A percentile compares a stretch with the other conserved stretches of the same genome.
phyloP scores from a whole-genome alignment of 2,797 vertebrate species.

The Telmatherina bonti region DNA sequence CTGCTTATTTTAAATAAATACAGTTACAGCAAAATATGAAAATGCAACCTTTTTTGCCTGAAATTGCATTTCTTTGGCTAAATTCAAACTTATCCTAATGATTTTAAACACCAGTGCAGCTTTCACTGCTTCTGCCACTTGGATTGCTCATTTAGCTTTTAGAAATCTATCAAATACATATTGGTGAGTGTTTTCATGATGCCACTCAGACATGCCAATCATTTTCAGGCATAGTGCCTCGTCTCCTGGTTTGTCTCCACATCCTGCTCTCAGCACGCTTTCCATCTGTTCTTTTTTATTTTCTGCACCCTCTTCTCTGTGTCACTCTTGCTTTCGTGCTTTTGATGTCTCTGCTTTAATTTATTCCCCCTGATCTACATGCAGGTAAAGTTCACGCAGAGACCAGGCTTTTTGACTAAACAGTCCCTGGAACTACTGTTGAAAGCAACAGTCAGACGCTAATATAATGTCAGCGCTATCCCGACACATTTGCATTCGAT shows the following conservation, averaged over 20 bases:
- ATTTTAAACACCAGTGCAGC: neutral
- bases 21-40: neutral
- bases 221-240: slow-evolving; percentile 20
- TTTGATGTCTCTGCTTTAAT: slow-evolving; percentile 38
- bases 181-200: slow-evolving; percentile 27
- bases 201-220: slow-evolving; percentile 42
- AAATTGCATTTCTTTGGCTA: neutral
- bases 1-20: neutral
- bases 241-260: slow-evolving; percentile 27
- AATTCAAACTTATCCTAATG: neutral
- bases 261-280: slow-evolving; percentile 21
- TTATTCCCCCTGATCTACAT: slow-evolving; percentile 33
- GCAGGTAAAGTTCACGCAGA: slow-evolving; percentile 23
- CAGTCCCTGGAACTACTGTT: neutral
- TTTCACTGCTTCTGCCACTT: neutral
- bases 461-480: neutral
- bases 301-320: slow-evolving; percentile 3
- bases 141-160: slow-evolving; percentile 4
- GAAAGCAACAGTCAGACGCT: slow-evolving; percentile 1
- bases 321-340: slow-evolving; percentile 11
- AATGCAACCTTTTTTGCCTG: neutral
- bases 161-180: slow-evolving; percentile 11
- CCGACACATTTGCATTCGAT: neutral
- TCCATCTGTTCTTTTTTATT: slow-evolving; percentile 32
- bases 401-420: slow-evolving; percentile 6